Evolutionary conservation across 2,797 vertebrate species (phyloP).

Genomic region (Taeniopygia guttata): DNA sequence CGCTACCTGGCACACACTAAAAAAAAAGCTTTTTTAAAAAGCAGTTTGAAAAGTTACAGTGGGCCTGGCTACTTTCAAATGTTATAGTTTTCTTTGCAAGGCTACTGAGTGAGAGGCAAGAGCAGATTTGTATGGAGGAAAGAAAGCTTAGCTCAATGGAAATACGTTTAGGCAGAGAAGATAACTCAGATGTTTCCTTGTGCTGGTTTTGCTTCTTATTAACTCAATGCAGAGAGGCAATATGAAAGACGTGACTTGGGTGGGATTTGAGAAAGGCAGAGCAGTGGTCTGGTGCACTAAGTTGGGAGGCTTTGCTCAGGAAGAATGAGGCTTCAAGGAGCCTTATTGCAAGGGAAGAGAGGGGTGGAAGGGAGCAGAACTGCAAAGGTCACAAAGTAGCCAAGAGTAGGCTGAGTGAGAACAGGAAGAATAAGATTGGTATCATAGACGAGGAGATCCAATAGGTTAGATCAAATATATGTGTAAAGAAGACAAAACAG

Average conservation of each 20-base stretch:
- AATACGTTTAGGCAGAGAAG: neutral
- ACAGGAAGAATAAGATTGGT: conserved; percentile 41
- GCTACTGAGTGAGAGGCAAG: neutral
- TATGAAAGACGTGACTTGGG: neutral
- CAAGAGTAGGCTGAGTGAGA: neutral
- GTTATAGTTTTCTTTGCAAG: neutral
- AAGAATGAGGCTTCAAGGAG: neutral
- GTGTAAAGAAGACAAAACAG: conserved; percentile 51
- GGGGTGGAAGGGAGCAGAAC: neutral
- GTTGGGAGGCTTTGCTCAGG: neutral
- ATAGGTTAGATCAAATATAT: conserved; percentile 29
- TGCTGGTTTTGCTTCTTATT: neutral
- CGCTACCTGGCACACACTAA: neutral
- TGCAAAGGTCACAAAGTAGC: neutral
- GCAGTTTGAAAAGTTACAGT: neutral
- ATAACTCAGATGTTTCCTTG: neutral
- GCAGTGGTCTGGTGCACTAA: neutral
- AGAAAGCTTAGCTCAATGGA: neutral
- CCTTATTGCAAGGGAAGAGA: neutral
- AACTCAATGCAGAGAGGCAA: neutral
- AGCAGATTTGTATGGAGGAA: neutral
- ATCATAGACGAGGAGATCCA: neutral
- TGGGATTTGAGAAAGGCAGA: neutral
- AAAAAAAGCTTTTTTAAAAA: neutral
- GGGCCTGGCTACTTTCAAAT: neutral